These are phyloP conservation scores for Cecidostiba fungosa DNA, from an alignment of 2,888 invertebrate species.

Conservation along the genomic window DNA sequence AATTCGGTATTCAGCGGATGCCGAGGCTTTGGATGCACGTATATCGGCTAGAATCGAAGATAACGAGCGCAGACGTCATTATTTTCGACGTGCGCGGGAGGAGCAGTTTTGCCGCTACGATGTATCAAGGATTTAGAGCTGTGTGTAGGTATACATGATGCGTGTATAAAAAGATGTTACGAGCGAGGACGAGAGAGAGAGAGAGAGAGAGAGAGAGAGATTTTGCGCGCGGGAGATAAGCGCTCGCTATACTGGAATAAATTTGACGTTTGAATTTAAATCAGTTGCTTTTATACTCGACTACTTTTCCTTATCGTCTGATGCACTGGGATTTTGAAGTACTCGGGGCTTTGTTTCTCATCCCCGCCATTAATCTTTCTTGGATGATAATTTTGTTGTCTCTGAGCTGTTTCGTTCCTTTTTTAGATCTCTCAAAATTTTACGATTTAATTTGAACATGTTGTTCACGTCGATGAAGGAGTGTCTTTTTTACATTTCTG, in stretches of 20 bases:
- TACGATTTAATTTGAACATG: background rate
- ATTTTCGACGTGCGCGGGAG: constrained; percentile 32
- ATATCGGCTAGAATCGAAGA: constrained; percentile 39
- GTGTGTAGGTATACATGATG: background rate
- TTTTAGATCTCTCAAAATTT: background rate
- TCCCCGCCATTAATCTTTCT: background rate
- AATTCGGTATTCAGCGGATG: constrained; percentile 49
- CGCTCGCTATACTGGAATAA: background rate
- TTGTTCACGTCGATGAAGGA: background rate
- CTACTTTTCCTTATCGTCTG: constrained; percentile 2
- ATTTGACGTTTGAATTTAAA: constrained; percentile 21
- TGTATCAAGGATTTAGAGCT: constrained; percentile 2
- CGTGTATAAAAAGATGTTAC: constrained; percentile 6
- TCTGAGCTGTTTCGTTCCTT: background rate
- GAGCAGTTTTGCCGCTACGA: background rate
- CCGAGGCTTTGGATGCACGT: background rate
- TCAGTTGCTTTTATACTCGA: background rate
- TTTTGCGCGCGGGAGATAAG: background rate
- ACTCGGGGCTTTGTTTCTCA: background rate
- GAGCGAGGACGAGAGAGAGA: background rate
- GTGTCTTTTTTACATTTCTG: background rate
- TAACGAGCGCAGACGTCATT: constrained; percentile 54
- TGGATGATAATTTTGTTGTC: background rate
- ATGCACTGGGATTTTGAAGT: background rate
- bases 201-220: background rate